Base-by-base conservation (phyloP, 1,140 invertebrate genomes). In the Papilio xuthus region DNA sequence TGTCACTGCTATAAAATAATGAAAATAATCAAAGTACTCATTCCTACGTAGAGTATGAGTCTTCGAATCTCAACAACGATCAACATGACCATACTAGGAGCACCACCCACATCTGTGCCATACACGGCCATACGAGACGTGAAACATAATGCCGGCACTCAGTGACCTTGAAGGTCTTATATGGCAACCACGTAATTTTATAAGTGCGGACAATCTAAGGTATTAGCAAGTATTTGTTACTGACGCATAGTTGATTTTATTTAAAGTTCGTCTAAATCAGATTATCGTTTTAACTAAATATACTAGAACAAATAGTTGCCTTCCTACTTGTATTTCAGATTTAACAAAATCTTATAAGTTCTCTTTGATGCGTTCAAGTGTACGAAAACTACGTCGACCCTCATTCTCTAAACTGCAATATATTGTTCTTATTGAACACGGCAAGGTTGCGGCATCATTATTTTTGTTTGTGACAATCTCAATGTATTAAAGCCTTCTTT, bases 91-190 rank as follows among this genome's bases (percentile, higher is more conserved):
- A 41, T 70, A 70, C 18, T n/a, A 15, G 32, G 69, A 7, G 32
- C 6, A 37, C 69, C 69, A 70, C 69, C 69, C 69, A 70, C 69
- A 70, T 9, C 37, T 9, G 32, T 37, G 32, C 69, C 69, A 8
- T 70, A 70, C 37, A 70, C 69, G 69, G 69, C 18, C 13, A 70
- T 70, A 28, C 13, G 69, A 28, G 60, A 63, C 56, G 56, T 63
- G 23, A 67, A 67, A 70, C 32, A 41, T 70, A 70, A 70, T 70
- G 9, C 69, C 32, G 69, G 28, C 69, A 41, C 13, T 41, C 32
- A 2, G 28, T 32, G 60, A 32, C 69, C 69, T 70, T 70, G 32
- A n/a, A 70, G 7, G 69, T n/a, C 69, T 70, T 70, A 42, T n/a
- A 70, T 37, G 3, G 69, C 32, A 37, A 37, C 26, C 37, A 41